Evolutionary conservation across 1,140 invertebrate genomes (phyloP).

Genomic region (Leptonema lineaticorne): DNA sequence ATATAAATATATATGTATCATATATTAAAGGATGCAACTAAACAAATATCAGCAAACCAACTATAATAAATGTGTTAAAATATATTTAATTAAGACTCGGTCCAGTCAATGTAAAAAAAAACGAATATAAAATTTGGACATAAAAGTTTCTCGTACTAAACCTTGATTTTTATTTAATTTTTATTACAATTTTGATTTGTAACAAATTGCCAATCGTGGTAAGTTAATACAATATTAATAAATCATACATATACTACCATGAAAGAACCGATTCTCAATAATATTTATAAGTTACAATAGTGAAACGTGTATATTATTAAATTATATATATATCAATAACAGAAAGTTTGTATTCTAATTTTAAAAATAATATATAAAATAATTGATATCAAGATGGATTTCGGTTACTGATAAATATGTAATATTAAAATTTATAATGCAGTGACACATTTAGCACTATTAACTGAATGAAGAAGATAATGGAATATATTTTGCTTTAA

Average conservation of each 20-base stretch:
- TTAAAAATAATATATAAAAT: too few relatives aligned
- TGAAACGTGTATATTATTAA: slow-evolving; percentile 14
- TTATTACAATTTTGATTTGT: slow-evolving; percentile 30
- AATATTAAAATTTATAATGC: slow-evolving; percentile 3
- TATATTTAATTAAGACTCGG: slow-evolving; percentile 26
- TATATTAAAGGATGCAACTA: slow-evolving; percentile 24
- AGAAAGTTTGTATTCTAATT: too few relatives aligned
- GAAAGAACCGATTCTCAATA: slow-evolving; percentile 32
- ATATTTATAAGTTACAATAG: slow-evolving; percentile 7
- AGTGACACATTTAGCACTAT: too few relatives aligned
- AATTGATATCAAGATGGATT: too few relatives aligned
- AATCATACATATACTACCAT: slow-evolving; percentile 2
- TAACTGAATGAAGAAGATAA: too few relatives aligned
- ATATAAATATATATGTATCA: slow-evolving; percentile 3
- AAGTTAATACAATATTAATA: background rate
- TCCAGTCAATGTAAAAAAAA: slow-evolving; percentile 21
- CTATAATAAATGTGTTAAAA: background rate
- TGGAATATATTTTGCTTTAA: too few relatives aligned
- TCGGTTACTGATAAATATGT: background rate
- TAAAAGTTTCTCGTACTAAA: background rate
- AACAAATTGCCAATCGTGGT: slow-evolving; percentile 29
- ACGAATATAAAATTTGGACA: slow-evolving; percentile 10
- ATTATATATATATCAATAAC: background rate
- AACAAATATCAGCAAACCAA: slow-evolving; percentile 23
- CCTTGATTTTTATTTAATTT: slow-evolving; percentile 38